Conservation (phyloP, 2,888 invertebrate genomes). For the Spilosoma lubricipeda region DNA sequence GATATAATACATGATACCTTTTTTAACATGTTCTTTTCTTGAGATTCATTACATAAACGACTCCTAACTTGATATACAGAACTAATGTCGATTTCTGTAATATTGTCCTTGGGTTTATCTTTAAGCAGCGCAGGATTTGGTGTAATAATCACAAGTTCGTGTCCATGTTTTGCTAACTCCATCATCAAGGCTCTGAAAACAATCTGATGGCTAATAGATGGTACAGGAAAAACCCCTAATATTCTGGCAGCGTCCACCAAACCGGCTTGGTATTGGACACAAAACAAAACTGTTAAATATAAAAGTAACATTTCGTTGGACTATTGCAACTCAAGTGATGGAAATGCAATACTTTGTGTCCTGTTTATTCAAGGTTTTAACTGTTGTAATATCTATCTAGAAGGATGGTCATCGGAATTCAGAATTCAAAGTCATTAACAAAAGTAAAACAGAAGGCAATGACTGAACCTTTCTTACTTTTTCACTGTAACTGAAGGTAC, state of each 20-base stretch:
- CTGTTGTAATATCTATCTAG: neutral
- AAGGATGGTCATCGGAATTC: slow-evolving; percentile 1
- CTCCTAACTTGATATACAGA: slow-evolving; percentile 22
- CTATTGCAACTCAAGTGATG: slow-evolving; percentile 2
- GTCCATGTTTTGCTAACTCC: slow-evolving; percentile 66
- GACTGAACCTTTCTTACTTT: too few relatives aligned
- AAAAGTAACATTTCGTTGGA: slow-evolving; percentile 18
- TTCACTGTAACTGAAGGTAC: too few relatives aligned
- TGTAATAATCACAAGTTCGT: slow-evolving; percentile 66
- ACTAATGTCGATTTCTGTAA: slow-evolving; percentile 34
- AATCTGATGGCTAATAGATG: slow-evolving; percentile 71
- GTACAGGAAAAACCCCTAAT: slow-evolving; percentile 62
- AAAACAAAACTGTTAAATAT: slow-evolving; percentile 8
- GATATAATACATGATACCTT: slow-evolving; percentile 38
- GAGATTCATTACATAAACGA: slow-evolving; percentile 12
- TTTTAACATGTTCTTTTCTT: slow-evolving; percentile 23
- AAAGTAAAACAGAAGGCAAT: slow-evolving; percentile 7
- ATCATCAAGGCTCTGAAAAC: slow-evolving; percentile 61
- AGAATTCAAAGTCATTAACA: slow-evolving; percentile 8
- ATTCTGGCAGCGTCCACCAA: slow-evolving; percentile 57
- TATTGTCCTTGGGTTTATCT: slow-evolving; percentile 22
- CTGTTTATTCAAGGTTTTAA: slow-evolving; percentile 8
- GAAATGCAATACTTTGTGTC: neutral
- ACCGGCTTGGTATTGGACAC: slow-evolving; percentile 6
- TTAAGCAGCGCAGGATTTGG: slow-evolving; percentile 58